Percentiles rank a stretch among this genome's conserved stretches.
Evolutionary conservation across 2,797 vertebrate genomes (phyloP).

Genomic region (Corythornis leucogaster): DNA sequence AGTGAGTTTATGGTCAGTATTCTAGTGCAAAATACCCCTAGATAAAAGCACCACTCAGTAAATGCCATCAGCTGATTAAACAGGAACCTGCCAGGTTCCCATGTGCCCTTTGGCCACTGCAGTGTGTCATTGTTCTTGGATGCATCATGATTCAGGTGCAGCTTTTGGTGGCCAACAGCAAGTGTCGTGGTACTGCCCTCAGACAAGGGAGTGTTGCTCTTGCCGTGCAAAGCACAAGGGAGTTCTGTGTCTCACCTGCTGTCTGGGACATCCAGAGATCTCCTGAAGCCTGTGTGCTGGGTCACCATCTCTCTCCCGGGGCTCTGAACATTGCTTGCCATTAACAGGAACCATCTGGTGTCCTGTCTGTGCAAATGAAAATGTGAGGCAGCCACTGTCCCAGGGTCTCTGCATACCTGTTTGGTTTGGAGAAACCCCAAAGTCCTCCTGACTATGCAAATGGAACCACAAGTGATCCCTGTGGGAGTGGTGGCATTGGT

Average conservation of each 20-base stretch:
- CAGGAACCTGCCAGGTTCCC: not conserved
- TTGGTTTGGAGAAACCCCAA: not conserved
- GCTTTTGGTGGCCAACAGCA: not conserved
- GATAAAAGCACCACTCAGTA: not conserved
- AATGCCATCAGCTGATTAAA: not conserved
- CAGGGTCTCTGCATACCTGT: rapidly evolving
- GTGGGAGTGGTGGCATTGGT: not conserved
- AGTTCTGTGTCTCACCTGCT: not conserved
- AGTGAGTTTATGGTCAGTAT: not conserved
- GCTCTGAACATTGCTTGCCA: not conserved
- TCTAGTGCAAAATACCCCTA: not conserved
- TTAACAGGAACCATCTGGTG: not conserved
- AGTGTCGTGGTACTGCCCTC: not conserved
- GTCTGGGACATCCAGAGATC: rapidly evolving
- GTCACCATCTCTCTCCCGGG: not conserved
- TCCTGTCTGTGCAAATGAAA: not conserved
- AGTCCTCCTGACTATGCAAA: not conserved
- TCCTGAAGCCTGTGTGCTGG: not conserved
- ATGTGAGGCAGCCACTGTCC: not conserved
- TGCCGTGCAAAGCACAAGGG: not conserved
- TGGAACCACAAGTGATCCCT: not conserved
- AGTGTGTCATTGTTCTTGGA: rapidly evolving
- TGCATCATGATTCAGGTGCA: too few species aligned
- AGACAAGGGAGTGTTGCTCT: not conserved
- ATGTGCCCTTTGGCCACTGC: not conserved